phyloP scores from a whole-genome alignment of 2,113 vertebrate species.

The Callocephalon fimbriatum region DNA sequence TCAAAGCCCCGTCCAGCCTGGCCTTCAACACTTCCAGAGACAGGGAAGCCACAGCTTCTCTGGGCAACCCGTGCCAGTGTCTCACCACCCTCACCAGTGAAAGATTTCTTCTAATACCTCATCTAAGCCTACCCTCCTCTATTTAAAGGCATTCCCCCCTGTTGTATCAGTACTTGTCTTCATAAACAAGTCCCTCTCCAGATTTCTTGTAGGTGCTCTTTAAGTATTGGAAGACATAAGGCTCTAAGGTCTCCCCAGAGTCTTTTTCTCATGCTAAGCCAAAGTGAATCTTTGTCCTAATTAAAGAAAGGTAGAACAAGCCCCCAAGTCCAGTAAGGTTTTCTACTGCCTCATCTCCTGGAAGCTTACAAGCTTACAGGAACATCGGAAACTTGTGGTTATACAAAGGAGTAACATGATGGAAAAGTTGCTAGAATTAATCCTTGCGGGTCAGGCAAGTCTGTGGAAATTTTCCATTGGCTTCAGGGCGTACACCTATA shows the following conservation, averaged over 20 bases:
- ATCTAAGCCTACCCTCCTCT: not conserved
- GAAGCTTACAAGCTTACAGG: not conserved
- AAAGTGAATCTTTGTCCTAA: not conserved
- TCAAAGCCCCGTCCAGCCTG: not conserved
- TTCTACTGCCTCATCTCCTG: not conserved
- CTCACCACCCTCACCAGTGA: not conserved
- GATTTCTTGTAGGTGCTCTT: not conserved
- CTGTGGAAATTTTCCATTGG: not conserved
- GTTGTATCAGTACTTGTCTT: not conserved
- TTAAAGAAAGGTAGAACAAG: not conserved
- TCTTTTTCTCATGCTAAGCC: not conserved
- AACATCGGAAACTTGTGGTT: not conserved
- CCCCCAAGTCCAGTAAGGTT: not conserved
- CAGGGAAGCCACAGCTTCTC: not conserved
- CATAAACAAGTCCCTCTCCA: not conserved
- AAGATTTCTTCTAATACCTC: not conserved
- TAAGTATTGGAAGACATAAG: not conserved
- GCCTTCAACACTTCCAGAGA: not conserved
- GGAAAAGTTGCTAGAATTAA: not conserved
- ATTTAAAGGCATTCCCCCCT: not conserved
- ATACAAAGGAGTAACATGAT: not conserved
- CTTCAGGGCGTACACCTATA: not conserved
- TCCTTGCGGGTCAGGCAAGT: not conserved
- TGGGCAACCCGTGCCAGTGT: not conserved
- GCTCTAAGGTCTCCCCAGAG: not conserved